Conservation (phyloP, 2,888 invertebrate genomes). For the Laspeyria flexula region DNA sequence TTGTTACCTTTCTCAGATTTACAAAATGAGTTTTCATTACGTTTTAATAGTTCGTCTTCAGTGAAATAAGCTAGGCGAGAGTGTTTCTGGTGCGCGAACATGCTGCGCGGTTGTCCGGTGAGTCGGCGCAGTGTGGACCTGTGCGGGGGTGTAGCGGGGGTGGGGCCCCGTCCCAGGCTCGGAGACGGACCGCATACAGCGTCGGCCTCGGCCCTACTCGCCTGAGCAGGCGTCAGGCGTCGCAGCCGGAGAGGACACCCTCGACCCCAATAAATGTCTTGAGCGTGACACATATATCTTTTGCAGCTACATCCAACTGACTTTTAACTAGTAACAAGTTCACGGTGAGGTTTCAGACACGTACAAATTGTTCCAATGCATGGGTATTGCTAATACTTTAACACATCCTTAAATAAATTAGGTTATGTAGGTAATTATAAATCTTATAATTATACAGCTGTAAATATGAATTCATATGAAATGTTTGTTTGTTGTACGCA, state of each 20-base stretch:
- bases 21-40: constrained; percentile 64
- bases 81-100: constrained; percentile 66
- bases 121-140: constrained; percentile 45
- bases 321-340: not conserved
- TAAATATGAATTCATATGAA: too few species aligned
- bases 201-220: not conserved
- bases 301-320: not conserved
- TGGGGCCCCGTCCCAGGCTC: constrained; percentile 27
- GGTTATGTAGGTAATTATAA: too few species aligned
- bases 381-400: too few species aligned
- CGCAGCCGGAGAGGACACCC: not conserved
- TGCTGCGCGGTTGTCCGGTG: constrained; percentile 59
- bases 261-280: not conserved
- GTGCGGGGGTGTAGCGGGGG: constrained; percentile 23
- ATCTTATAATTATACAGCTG: too few species aligned
- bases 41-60: constrained; percentile 69
- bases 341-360: not conserved
- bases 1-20: constrained; percentile 67
- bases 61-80: constrained; percentile 68
- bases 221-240: not conserved
- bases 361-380: not conserved
- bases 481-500: too few species aligned
- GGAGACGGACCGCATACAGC: not conserved
- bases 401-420: too few species aligned
- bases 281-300: constrained; percentile 14